Evolutionary conservation across 2,888 invertebrate species (phyloP).

Genomic region (Drosophila percnosoma): DNA sequence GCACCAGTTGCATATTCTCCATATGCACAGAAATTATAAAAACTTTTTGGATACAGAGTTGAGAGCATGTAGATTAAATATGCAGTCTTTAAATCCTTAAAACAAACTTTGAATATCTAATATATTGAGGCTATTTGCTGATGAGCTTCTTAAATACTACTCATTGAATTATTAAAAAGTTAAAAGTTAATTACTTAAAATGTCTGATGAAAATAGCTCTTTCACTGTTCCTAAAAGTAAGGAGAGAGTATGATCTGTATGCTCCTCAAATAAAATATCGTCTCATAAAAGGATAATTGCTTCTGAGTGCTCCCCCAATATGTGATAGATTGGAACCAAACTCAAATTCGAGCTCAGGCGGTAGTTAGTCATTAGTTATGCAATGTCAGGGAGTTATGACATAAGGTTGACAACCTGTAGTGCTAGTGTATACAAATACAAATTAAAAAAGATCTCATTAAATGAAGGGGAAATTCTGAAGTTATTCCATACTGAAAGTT

Average conservation of each 20-base stretch:
- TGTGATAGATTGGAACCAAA: not conserved
- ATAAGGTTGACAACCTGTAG: not conserved
- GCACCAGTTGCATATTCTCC: conserved; percentile 62
- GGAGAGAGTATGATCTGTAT: not conserved
- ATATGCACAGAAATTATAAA: not conserved
- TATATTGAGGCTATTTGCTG: not conserved
- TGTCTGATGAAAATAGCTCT: not conserved
- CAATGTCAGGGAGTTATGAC: not conserved
- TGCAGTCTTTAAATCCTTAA: not conserved
- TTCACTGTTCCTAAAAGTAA: not conserved
- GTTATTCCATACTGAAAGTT: not conserved
- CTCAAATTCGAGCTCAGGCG: not conserved
- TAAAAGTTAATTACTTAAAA: not conserved
- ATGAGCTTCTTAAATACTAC: not conserved
- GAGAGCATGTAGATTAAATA: conserved; percentile 8
- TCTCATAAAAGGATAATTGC: not conserved
- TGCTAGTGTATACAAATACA: not conserved
- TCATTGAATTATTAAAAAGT: no score
- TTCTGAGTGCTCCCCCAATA: not conserved
- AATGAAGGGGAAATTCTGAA: conserved; percentile 11
- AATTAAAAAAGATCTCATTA: not conserved
- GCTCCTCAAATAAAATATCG: not conserved
- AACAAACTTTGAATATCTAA: not conserved
- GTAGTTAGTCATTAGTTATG: not conserved
- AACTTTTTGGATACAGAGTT: not conserved